Evolutionary conservation across 2,888 invertebrate genomes (phyloP).

Genomic region (Hymenopus coronatus): DNA sequence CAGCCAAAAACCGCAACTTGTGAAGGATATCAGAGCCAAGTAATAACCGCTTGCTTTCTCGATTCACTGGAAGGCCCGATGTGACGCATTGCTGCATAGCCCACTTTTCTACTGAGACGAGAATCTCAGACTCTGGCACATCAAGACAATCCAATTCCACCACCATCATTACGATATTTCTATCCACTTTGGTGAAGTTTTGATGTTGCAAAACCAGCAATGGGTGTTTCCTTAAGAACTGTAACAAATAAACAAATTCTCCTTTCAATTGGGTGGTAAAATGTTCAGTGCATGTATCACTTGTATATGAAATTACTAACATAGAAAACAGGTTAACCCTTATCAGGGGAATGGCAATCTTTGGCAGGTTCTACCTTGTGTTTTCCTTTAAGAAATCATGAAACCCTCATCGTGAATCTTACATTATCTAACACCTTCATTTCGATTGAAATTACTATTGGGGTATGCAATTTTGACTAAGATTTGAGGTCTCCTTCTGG

Average conservation of each 20-base stretch:
- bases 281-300: background rate
- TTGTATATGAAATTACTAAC: too few relatives aligned
- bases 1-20: constrained; percentile 35
- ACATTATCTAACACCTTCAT: too few relatives aligned
- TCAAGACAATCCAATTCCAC: constrained; percentile 24
- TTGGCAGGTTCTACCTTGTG: too few relatives aligned
- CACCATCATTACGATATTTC: constrained; percentile 5
- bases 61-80: background rate
- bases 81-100: constrained; percentile 8
- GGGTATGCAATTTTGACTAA: too few relatives aligned
- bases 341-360: background rate
- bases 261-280: background rate
- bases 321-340: background rate
- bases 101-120: constrained; percentile 21
- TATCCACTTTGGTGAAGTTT: constrained; percentile 8
- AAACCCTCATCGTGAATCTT: too few relatives aligned
- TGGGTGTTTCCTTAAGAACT: constrained; percentile 23
- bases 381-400: too few relatives aligned
- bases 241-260: background rate
- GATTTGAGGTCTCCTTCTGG: too few relatives aligned
- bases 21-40: constrained; percentile 16
- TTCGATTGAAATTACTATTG: too few relatives aligned
- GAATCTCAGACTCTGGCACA: constrained; percentile 15
- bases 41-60: constrained; percentile 13
- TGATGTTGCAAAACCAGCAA: background rate